phyloP scores from a whole-genome alignment of 23 tunicate genomes.

The Ciona savignyi region DNA sequence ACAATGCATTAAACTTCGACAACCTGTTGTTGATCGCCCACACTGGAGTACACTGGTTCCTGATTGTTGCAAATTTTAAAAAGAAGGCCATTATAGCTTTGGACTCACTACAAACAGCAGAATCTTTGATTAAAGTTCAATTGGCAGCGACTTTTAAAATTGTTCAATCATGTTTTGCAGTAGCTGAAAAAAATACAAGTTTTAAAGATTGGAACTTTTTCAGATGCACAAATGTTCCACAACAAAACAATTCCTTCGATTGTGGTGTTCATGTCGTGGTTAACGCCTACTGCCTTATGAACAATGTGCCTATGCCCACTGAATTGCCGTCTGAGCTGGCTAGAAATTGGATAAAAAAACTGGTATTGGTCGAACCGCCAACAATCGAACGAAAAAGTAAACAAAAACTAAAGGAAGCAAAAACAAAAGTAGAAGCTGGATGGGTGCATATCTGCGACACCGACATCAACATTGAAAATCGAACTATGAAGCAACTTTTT shows the following conservation, averaged over 20 bases:
- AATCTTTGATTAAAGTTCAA: no score
- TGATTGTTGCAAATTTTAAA: slow-evolving; percentile 5
- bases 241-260: slow-evolving; percentile 4
- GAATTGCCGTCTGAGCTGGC: background rate
- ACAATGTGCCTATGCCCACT: background rate
- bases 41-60: slow-evolving; percentile 8
- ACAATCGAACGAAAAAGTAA: no score
- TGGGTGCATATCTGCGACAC: no score
- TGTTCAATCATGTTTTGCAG: background rate
- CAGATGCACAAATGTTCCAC: slow-evolving; percentile 3
- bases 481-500: no score
- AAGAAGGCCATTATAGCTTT: background rate
- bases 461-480: no score
- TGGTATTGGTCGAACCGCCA: no score
- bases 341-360: background rate
- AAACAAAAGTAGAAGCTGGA: no score
- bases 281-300: background rate
- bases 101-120: background rate
- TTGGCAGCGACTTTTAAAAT: background rate
- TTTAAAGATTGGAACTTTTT: background rate
- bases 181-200: background rate
- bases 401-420: no score
- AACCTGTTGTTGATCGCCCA: background rate
- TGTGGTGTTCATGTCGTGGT: slow-evolving; percentile 6
- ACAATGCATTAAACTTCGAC: slow-evolving; percentile 3